Conservation (phyloP, 2,113 vertebrate genomes). For the Pteropus alecto region DNA sequence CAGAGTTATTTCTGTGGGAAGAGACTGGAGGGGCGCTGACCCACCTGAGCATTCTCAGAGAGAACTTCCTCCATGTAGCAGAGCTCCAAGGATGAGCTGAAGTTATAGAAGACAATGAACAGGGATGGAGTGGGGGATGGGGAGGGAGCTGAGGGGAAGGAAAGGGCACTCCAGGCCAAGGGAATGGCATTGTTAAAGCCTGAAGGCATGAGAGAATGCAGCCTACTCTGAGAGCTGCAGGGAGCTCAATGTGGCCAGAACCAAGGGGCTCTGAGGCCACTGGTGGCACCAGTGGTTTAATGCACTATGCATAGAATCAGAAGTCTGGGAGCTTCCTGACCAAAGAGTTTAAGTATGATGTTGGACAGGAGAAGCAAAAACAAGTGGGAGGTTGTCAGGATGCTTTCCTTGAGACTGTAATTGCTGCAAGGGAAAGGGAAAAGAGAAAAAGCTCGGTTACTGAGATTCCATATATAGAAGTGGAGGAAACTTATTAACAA, state of each 20-base stretch:
- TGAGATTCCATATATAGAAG: neutral
- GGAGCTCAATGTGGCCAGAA: neutral
- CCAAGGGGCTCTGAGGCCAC: neutral
- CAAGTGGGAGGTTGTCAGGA: neutral
- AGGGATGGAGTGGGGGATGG: fast-evolving
- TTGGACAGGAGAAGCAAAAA: neutral
- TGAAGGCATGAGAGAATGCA: neutral
- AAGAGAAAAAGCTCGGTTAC: neutral
- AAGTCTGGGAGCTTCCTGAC: neutral
- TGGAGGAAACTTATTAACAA: neutral
- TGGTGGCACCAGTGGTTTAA: neutral
- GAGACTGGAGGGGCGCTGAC: neutral
- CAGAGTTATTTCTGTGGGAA: neutral
- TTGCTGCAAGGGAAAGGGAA: neutral
- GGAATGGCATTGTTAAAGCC: neutral
- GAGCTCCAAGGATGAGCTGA: neutral
- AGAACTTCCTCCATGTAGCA: neutral
- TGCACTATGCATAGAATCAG: neutral
- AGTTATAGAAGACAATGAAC: neutral
- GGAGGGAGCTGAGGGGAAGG: neutral
- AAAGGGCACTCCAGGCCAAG: neutral
- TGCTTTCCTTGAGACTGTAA: neutral
- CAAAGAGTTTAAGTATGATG: neutral
- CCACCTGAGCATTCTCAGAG: neutral
- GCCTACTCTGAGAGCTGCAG: fast-evolving